phyloP scores from a whole-genome alignment of 2,888 invertebrate species.

The Saturnia japonica region DNA sequence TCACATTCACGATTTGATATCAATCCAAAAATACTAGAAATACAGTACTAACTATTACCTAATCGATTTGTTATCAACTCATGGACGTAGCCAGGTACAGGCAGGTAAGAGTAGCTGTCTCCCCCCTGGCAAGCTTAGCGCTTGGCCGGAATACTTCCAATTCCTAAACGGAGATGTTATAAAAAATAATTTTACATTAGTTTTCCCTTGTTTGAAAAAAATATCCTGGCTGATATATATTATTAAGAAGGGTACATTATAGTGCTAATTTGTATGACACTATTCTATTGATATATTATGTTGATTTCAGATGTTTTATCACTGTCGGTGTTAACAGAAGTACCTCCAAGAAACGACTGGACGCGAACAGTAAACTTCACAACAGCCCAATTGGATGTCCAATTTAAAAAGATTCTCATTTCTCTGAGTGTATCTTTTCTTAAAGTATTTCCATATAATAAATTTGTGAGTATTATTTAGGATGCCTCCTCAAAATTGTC shows the following conservation, averaged over 20 bases:
- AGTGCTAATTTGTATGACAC: not conserved
- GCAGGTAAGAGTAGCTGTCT: too few relatives aligned
- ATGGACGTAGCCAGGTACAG: too few relatives aligned
- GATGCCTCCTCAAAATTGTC: not conserved
- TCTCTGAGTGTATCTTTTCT: conserved; percentile 55
- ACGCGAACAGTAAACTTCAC: conserved; percentile 51
- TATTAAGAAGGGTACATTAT: not conserved
- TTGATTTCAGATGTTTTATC: conserved; percentile 55
- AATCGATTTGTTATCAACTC: not conserved
- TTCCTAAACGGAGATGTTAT: too few relatives aligned
- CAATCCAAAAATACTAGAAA: too few relatives aligned
- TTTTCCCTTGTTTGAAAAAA: too few relatives aligned
- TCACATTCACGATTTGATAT: too few relatives aligned
- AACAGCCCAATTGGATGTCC: conserved; percentile 52
- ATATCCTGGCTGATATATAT: not conserved
- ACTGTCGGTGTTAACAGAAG: conserved; percentile 61
- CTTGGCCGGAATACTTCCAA: too few relatives aligned
- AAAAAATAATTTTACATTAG: too few relatives aligned
- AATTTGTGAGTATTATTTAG: conserved; percentile 51
- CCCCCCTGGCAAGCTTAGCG: too few relatives aligned
- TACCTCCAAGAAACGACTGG: conserved; percentile 59
- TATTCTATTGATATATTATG: not conserved
- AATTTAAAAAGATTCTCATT: conserved; percentile 66
- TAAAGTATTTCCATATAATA: conserved; percentile 54
- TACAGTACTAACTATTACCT: not conserved